Conservation (phyloP, 2,888 invertebrate species). For the Cheilosia soror region DNA sequence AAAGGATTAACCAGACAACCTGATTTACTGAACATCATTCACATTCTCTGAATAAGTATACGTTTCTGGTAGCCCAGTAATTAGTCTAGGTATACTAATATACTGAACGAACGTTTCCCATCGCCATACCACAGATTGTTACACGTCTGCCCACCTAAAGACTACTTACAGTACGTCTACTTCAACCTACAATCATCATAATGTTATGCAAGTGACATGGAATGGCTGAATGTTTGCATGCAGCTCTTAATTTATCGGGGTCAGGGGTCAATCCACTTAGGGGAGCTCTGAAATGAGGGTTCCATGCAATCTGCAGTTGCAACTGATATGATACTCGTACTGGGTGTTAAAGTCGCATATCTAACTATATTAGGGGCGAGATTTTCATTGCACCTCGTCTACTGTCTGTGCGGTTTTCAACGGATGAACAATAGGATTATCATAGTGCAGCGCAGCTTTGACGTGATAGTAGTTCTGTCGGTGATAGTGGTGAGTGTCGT, state of each 20-base stretch:
- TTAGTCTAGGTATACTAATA: no score
- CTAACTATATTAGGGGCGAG: constrained; percentile 25
- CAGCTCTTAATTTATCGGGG: constrained; percentile 41
- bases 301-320: not conserved
- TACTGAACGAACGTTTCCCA: no score
- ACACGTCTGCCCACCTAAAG: not conserved
- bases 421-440: constrained; percentile 32
- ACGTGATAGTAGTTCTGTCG: constrained; percentile 26
- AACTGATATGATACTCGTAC: constrained; percentile 26
- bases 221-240: not conserved
- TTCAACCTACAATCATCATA: not conserved
- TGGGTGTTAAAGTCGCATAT: not conserved
- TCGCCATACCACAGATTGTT: no score
- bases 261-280: constrained; percentile 57
- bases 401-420: constrained; percentile 10
- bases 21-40: no score
- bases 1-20: no score
- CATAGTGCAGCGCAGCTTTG: not conserved
- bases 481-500: not conserved
- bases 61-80: no score
- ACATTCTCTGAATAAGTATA: no score
- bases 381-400: constrained; percentile 15
- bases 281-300: constrained; percentile 1
- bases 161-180: not conserved
- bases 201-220: not conserved